Evolutionary conservation across 2,888 invertebrate species (phyloP), one percentile per base, ranked within the genome.

Genomic region (Pseudococcus longispinus): DNA sequence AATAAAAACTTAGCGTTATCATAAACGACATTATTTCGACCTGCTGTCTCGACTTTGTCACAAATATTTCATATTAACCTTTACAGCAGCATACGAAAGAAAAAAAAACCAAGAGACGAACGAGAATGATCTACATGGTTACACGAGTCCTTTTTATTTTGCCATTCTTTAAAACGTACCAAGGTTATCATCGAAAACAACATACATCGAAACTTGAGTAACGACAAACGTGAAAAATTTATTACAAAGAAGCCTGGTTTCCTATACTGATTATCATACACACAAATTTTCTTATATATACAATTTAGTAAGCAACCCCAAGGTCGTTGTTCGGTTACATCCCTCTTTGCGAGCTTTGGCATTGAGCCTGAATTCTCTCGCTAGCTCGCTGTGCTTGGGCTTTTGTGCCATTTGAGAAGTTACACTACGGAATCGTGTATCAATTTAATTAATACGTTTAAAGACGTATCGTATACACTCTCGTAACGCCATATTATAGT

Each of bases 21-120:
- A 29, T 70, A 70, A 70, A 70, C 29, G 70, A 70, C 70, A 70
- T 70, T 70, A 70, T 70, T 70, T 70, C 70, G 70, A 70, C 70
- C 70, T 29, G 70, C 70, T 70, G 70, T 70, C 70, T 70, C 70
- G 32, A 29, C 29, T 70, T 70, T 18, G 70, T 70, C 32, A 70
- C 70, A 70, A 70, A 29, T 29, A 70, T 70, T 13, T 70, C 70
- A 70, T 60, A 23, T 60, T 60, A 60, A 60, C 60, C 23, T 60
- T 60, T 60, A 60, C 60, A 60, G 55, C n/a, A 55, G 55, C 55
- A 55, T 55, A 5, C n/a, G n/a, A n/a, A n/a, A n/a, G n/a, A n/a
- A n/a, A n/a, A 0, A 23, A 60, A 60, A 51, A n/a, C 23, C 23
- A 60, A 60, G 23, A 60, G 60, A 20, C 60, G 23, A 60, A 60